These are phyloP conservation scores for Chaetodon auriga DNA, from an alignment of 2,113 vertebrate genomes.

Conservation along the genomic window DNA sequence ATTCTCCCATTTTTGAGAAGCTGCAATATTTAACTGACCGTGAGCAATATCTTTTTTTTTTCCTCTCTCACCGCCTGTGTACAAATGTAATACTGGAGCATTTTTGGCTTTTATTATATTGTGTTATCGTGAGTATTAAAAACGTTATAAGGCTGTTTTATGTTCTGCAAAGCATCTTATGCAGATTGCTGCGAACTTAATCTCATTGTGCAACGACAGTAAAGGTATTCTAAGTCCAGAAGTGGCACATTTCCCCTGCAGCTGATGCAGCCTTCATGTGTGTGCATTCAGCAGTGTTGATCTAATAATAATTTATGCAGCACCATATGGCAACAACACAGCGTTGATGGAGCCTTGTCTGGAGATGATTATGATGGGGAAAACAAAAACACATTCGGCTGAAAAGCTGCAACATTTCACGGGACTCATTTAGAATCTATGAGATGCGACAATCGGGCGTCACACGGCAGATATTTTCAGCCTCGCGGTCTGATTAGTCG, in stretches of 20 bases:
- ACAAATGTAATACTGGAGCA: not conserved
- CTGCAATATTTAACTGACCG: not conserved
- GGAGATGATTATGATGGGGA: conserved; percentile 51
- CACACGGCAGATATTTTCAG: conserved; percentile 39
- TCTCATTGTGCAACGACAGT: not conserved
- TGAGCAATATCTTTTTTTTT: not conserved
- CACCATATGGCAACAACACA: conserved; percentile 45
- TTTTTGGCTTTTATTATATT: not conserved
- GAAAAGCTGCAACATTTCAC: conserved; percentile 51
- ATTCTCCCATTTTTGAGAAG: not conserved
- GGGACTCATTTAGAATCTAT: conserved; percentile 31
- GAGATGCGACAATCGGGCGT: conserved; percentile 26
- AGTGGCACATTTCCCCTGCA: conserved; percentile 17
- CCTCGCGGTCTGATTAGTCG: conserved; percentile 1
- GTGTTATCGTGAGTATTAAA: not conserved
- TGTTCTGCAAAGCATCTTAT: not conserved
- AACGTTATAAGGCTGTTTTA: not conserved
- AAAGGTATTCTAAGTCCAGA: not conserved
- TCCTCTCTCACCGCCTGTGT: not conserved
- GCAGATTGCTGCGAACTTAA: not conserved
- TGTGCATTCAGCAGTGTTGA: conserved; percentile 28
- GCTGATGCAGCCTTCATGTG: not conserved
- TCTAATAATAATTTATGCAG: conserved; percentile 63
- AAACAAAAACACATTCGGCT: conserved; percentile 52
- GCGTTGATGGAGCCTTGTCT: conserved; percentile 51